Evolutionary conservation across 2,797 vertebrate genomes (phyloP).

Genomic region (Liasis olivaceus): DNA sequence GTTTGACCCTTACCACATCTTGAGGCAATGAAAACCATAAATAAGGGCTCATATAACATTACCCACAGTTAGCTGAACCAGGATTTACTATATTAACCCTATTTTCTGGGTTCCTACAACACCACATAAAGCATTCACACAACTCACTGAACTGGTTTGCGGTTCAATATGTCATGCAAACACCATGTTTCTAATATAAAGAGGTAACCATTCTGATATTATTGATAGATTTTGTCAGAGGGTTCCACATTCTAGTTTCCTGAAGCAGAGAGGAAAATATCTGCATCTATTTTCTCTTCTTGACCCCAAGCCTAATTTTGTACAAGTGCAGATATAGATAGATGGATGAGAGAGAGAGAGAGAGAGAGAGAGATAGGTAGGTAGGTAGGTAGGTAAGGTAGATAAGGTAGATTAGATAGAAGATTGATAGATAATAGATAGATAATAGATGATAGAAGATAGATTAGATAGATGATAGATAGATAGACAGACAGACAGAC

Average conservation of each 20-base stretch:
- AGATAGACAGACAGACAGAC: background rate
- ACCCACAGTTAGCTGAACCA: background rate
- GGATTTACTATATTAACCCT: background rate
- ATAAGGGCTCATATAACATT: background rate
- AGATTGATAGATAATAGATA: background rate
- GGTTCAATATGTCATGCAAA: background rate
- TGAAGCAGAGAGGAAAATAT: background rate
- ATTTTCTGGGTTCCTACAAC: background rate
- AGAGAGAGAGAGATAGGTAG: too few species aligned
- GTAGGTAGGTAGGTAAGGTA: background rate
- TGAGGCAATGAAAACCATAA: background rate
- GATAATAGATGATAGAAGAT: background rate
- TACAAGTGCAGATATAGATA: background rate
- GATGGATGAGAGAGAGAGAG: background rate
- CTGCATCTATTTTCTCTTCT: background rate
- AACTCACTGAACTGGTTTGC: background rate
- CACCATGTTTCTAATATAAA: background rate
- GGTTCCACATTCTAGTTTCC: background rate
- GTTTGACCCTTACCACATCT: background rate
- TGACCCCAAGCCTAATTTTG: background rate
- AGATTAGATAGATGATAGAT: background rate
- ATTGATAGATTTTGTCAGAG: background rate
- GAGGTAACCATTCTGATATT: background rate
- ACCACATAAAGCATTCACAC: background rate
- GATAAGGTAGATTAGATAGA: background rate